Percentiles rank a stretch among this genome's conserved stretches.
These are phyloP conservation scores for Heliconius aoede DNA, from an alignment of 2,888 invertebrate species.

Conservation along the genomic window DNA sequence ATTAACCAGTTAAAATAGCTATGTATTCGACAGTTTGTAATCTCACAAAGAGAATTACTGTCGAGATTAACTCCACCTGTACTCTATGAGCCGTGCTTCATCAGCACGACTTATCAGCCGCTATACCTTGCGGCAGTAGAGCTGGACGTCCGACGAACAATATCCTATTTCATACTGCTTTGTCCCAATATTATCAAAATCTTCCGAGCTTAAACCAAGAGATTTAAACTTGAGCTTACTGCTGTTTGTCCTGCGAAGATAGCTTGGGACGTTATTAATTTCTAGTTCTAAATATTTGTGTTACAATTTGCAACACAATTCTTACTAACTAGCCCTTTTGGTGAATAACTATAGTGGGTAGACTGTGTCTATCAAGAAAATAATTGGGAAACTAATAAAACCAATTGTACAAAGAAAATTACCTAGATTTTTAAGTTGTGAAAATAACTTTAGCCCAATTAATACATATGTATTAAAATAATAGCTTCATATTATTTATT, in stretches of 20 bases:
- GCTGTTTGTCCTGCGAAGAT: slow-evolving; percentile 68
- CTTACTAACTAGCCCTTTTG: too few species aligned
- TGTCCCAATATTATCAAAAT: slow-evolving; percentile 66
- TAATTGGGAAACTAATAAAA: too few species aligned
- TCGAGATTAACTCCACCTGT: slow-evolving; percentile 13
- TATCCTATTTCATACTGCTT: slow-evolving; percentile 59
- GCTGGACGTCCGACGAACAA: slow-evolving; percentile 26
- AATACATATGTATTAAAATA: too few species aligned
- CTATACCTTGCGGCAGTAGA: slow-evolving; percentile 19
- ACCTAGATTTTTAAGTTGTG: neutral
- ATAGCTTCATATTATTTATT: too few species aligned
- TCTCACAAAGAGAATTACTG: slow-evolving; percentile 21
- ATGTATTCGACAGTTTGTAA: neutral
- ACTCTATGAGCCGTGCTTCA: too few species aligned
- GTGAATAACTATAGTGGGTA: neutral
- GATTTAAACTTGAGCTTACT: slow-evolving; percentile 70
- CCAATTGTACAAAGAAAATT: too few species aligned
- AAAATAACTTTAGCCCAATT: neutral
- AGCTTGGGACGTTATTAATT: slow-evolving; percentile 15
- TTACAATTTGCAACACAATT: neutral
- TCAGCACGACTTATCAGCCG: slow-evolving; percentile 7
- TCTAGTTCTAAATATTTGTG: slow-evolving; percentile 9
- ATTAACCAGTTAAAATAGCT: slow-evolving; percentile 11
- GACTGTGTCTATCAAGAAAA: too few species aligned
- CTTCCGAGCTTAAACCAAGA: slow-evolving; percentile 63